phyloP scores from a whole-genome alignment of 2,888 invertebrate species.

The Geotrupes spiniger region DNA sequence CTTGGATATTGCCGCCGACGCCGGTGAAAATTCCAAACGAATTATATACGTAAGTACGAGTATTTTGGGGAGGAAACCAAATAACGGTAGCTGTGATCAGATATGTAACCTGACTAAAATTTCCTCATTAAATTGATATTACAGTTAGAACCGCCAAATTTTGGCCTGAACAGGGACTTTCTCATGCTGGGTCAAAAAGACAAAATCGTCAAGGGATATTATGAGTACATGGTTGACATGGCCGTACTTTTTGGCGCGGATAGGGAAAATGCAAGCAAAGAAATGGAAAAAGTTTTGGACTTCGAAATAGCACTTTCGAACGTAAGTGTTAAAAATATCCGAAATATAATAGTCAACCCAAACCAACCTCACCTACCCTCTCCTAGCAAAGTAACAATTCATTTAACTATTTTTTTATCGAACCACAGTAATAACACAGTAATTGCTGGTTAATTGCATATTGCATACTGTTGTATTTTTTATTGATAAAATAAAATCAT shows the following conservation, averaged over 20 bases:
- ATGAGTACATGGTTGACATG: constrained; percentile 8
- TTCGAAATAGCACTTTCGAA: constrained; percentile 15
- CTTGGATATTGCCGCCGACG: not conserved
- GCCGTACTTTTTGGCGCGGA: constrained; percentile 10
- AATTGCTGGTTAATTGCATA: too few relatives aligned
- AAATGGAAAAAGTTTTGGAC: constrained; percentile 36
- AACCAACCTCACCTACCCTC: too few relatives aligned
- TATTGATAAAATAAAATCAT: too few relatives aligned
- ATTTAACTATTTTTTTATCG: too few relatives aligned
- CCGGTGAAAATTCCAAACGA: not conserved
- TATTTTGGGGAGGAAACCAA: not conserved
- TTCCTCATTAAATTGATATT: not conserved
- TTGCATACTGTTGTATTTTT: too few relatives aligned
- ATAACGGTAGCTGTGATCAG: too few relatives aligned
- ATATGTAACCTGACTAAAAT: too few relatives aligned
- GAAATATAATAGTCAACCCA: too few relatives aligned
- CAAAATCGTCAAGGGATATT: constrained; percentile 12
- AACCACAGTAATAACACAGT: too few relatives aligned
- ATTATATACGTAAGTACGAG: not conserved
- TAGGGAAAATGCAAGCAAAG: constrained; percentile 27
- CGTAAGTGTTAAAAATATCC: constrained; percentile 1
- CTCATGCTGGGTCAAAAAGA: constrained; percentile 10
- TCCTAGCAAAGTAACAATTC: too few relatives aligned
- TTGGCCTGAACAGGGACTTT: constrained; percentile 6
- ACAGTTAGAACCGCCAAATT: constrained; percentile 2